Conservation (phyloP, 2,113 vertebrate genomes). For the Zosterops borbonicus region DNA sequence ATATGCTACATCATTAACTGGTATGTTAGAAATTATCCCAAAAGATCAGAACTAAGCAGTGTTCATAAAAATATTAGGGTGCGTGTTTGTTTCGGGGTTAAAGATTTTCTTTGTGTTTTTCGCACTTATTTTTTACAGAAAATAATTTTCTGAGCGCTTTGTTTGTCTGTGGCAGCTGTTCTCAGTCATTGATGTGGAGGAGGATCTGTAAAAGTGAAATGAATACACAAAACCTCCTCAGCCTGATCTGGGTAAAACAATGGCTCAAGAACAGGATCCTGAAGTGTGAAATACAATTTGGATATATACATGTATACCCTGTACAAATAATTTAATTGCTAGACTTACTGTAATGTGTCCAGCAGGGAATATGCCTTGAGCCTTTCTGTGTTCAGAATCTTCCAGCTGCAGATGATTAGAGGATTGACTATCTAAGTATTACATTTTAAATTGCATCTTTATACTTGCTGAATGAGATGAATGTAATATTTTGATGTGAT, state of each 20-base stretch:
- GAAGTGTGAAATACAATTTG: not conserved
- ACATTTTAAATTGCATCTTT: not conserved
- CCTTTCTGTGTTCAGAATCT: not conserved
- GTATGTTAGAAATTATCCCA: not conserved
- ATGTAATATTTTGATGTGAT: constrained; percentile 18
- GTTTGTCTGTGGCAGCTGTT: constrained; percentile 11
- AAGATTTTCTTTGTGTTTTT: not conserved
- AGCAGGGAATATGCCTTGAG: not conserved
- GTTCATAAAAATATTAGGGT: not conserved
- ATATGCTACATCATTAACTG: not conserved
- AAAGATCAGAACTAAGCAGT: not conserved
- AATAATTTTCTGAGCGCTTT: not conserved
- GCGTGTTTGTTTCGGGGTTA: not conserved
- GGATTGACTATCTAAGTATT: not conserved
- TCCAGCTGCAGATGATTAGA: not conserved
- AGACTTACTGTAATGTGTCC: not conserved
- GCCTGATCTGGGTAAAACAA: not conserved
- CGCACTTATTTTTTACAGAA: not conserved
- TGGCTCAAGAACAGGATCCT: not conserved
- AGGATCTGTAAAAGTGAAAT: constrained; percentile 20
- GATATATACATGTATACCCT: not conserved
- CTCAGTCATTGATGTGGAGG: constrained; percentile 2
- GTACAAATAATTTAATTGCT: not conserved
- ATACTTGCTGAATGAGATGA: not conserved
- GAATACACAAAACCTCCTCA: not conserved